A percentile compares a stretch with the other conserved stretches of the same genome.
These are phyloP conservation scores for Eulemur rubriventer DNA, from an alignment of 2,797 vertebrate genomes.

Conservation along the genomic window DNA sequence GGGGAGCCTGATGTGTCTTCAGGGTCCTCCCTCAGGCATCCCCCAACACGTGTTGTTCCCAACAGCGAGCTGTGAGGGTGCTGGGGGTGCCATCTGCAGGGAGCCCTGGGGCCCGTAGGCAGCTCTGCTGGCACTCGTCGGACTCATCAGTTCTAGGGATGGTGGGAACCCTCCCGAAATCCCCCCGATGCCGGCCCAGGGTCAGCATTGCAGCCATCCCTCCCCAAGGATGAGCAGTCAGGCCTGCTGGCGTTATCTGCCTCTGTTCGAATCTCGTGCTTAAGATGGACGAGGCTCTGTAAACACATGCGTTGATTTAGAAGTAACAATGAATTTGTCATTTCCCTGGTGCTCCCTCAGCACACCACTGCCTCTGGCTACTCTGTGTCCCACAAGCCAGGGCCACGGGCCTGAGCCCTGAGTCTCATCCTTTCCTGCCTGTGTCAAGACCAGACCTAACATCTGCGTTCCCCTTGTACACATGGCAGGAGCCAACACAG, in stretches of 20 bases:
- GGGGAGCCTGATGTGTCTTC: background rate
- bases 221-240: background rate
- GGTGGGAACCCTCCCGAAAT: background rate
- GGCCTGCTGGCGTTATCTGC: background rate
- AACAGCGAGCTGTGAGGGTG: background rate
- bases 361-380: too few relatives aligned
- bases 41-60: background rate
- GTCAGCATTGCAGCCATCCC: background rate
- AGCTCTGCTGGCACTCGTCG: background rate
- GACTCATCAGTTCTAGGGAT: background rate
- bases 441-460: background rate
- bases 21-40: background rate
- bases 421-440: background rate
- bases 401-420: background rate
- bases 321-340: background rate
- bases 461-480: background rate
- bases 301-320: background rate
- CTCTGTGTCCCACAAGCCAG: background rate
- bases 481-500: background rate
- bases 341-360: background rate
- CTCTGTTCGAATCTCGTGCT: background rate
- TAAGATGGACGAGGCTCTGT: background rate
- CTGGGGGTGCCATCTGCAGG: background rate
- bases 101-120: background rate
- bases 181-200: background rate